Evolutionary conservation across 2,113 vertebrate genomes (phyloP).

Genomic region (Gasterosteus nipponicus): DNA sequence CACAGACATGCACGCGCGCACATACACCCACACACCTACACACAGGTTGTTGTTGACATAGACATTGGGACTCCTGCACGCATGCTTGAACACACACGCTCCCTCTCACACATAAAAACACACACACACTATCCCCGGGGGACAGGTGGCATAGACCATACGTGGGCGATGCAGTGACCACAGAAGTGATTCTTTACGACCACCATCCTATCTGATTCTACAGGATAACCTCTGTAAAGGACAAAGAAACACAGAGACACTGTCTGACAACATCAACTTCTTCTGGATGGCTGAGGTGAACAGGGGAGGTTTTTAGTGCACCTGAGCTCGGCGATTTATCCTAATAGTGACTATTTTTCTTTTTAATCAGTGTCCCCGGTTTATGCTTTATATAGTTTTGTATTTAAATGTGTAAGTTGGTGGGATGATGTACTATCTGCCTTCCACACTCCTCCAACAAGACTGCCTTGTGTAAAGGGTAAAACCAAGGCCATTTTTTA

Average conservation of each 20-base stretch:
- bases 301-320: conserved; percentile 52
- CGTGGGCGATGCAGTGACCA: conserved; percentile 54
- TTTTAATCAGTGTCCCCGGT: background rate
- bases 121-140: conserved; percentile 51
- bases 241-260: conserved; percentile 69
- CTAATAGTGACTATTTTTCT: conserved; percentile 8
- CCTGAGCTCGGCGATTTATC: conserved; percentile 50
- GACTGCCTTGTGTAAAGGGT: conserved; percentile 41
- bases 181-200: conserved; percentile 73
- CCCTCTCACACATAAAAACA: conserved; percentile 20
- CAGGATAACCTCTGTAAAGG: conserved; percentile 75
- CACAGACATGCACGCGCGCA: background rate
- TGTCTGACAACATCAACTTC: conserved; percentile 72
- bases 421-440: background rate
- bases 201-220: conserved; percentile 68
- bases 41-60: background rate
- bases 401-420: background rate
- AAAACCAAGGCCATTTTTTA: conserved; percentile 47
- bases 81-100: conserved; percentile 1
- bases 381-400: background rate
- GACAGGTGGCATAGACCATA: conserved; percentile 70
- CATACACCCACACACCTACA: background rate
- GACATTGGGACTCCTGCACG: background rate
- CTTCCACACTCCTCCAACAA: background rate
- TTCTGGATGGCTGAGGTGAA: conserved; percentile 55